phyloP scores from a whole-genome alignment of 2,113 vertebrate genomes.

The Pelmatolapia mariae region DNA sequence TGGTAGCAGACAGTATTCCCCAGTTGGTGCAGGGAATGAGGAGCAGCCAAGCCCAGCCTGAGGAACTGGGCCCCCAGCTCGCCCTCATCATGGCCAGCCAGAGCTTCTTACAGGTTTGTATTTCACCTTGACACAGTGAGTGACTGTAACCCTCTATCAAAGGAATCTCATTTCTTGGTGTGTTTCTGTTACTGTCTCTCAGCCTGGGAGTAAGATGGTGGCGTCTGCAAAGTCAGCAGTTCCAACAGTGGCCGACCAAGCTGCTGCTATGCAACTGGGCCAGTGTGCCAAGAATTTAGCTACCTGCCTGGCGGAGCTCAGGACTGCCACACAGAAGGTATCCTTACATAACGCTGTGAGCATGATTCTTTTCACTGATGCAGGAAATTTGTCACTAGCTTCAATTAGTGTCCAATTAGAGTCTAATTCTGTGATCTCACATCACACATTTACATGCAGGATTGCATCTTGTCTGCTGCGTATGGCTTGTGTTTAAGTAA shows the following conservation, averaged over 20 bases:
- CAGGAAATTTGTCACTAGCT: background rate
- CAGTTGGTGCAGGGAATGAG: slow-evolving; percentile 94
- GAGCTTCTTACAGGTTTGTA: slow-evolving; percentile 89
- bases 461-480: background rate
- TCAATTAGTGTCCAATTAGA: background rate
- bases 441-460: background rate
- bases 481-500: background rate
- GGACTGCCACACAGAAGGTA: slow-evolving; percentile 94
- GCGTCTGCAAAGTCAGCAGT: slow-evolving; percentile 92
- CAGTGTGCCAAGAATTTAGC: slow-evolving; percentile 97
- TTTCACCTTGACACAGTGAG: background rate
- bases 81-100: slow-evolving; percentile 95
- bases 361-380: background rate
- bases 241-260: slow-evolving; percentile 92
- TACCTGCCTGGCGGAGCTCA: slow-evolving; percentile 90
- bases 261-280: slow-evolving; percentile 95
- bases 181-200: background rate
- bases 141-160: background rate
- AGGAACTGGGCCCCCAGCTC: slow-evolving; percentile 91
- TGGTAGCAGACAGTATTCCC: slow-evolving; percentile 92
- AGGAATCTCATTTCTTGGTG: background rate
- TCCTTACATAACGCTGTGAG: background rate
- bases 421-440: background rate
- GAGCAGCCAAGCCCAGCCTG: slow-evolving; percentile 91
- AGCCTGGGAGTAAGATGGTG: slow-evolving; percentile 99